Percentiles rank a stretch among this genome's conserved stretches.
phyloP scores from a whole-genome alignment of 2,888 invertebrate species.

The Ormia ochracea region DNA sequence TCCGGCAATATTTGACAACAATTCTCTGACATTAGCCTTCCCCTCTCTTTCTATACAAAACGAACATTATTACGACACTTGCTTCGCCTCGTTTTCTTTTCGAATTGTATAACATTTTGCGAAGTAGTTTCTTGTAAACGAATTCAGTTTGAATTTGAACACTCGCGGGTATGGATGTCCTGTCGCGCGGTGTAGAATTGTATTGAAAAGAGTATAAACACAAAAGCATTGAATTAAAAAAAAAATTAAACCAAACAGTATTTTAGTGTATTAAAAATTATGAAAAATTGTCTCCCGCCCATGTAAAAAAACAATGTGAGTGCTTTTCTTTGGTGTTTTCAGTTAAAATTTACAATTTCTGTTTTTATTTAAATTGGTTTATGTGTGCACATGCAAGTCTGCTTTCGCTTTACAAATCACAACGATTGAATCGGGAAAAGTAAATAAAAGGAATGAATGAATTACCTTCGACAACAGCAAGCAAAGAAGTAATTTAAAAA shows the following conservation, averaged over 20 bases:
- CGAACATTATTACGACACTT: slow-evolving; percentile 17
- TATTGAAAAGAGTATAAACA: slow-evolving; percentile 31
- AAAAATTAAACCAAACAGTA: slow-evolving; percentile 38
- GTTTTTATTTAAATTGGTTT: neutral
- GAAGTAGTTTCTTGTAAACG: slow-evolving; percentile 40
- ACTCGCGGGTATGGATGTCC: slow-evolving; percentile 42
- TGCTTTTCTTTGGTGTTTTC: slow-evolving; percentile 13
- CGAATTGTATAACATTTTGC: slow-evolving; percentile 44
- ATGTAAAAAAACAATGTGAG: slow-evolving; percentile 38
- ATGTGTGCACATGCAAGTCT: slow-evolving; percentile 29
- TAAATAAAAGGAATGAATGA: slow-evolving; percentile 26
- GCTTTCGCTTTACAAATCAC: neutral
- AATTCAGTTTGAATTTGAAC: slow-evolving; percentile 56
- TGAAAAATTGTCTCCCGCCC: slow-evolving; percentile 42
- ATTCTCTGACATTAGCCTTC: slow-evolving; percentile 14
- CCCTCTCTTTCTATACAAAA: slow-evolving; percentile 48
- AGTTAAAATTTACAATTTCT: neutral
- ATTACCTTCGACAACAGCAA: slow-evolving; percentile 14
- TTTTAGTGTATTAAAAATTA: slow-evolving; percentile 33
- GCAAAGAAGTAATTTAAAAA: slow-evolving; percentile 12
- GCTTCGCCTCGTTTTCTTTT: slow-evolving; percentile 8
- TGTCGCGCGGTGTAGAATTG: slow-evolving; percentile 49
- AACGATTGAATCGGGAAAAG: neutral
- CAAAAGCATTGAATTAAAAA: neutral
- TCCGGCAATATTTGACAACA: neutral